phyloP scores from a whole-genome alignment of 2,888 invertebrate genomes.

The Baronia brevicornis region DNA sequence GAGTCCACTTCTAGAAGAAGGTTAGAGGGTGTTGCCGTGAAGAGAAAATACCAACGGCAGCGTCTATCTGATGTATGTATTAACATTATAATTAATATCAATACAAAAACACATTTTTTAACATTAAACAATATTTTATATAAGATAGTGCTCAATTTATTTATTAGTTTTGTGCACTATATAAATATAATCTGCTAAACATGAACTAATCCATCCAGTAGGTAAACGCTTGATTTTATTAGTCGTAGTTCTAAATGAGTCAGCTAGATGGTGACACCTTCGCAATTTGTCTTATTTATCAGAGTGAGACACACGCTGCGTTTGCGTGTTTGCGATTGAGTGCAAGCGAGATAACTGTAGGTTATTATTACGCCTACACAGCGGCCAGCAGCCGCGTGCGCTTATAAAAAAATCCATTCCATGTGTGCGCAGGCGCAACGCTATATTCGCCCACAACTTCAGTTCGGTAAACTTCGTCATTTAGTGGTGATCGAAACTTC shows the following conservation, averaged over 20 bases:
- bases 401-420: conserved; percentile 65
- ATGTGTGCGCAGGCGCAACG: conserved; percentile 66
- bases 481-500: conserved; percentile 72
- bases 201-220: no score
- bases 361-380: conserved; percentile 69
- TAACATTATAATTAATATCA: no score
- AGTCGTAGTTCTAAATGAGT: conserved; percentile 37
- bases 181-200: no score
- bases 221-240: conserved; percentile 11
- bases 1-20: no score
- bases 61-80: no score
- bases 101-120: no score
- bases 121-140: no score
- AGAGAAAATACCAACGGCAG: no score
- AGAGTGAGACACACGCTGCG: conserved; percentile 35
- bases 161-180: no score
- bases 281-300: conserved; percentile 28
- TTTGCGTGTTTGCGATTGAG: conserved; percentile 20
- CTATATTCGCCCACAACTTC: conserved; percentile 74
- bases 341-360: conserved; percentile 48
- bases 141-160: no score
- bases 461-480: conserved; percentile 70
- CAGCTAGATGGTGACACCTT: conserved; percentile 58
- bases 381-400: conserved; percentile 66
- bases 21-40: no score